Base-by-base conservation (phyloP, 2,888 invertebrate genomes). In the Cantharis lateralis region DNA sequence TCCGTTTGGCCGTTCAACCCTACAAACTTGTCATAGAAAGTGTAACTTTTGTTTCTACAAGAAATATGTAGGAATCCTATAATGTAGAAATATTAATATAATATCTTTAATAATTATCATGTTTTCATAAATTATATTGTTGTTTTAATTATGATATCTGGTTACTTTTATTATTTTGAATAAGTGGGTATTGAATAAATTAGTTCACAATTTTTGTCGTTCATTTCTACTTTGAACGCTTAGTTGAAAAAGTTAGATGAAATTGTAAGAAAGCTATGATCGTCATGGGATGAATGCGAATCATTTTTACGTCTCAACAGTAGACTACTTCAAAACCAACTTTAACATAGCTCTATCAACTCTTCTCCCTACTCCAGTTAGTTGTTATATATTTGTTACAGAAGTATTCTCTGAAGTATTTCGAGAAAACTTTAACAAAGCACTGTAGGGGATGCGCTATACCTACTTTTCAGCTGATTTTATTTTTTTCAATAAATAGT, bases 381-480 rank as follows among this genome's bases (percentile, higher is more conserved):
- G 74, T 74, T 73, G 74, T 74, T 77, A 74, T 77, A 77, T 68
- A 71, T 77, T 77, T 74, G 71, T 71, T 77, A 71, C 69, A 26
- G 64, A 68, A 68, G 63, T 68, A 26, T 68, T 73, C 68, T 73
- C 62, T 20, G 66, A 71, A 71, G 68, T 63, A 69, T 70, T 74
- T 74, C 64, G 26, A 63, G 15, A 15, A 70, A 70, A 74, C 70
- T 74, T 74, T 70, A 74, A 74, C 74, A 74, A 74, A 70, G 69
- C 74, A 48, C 74, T 61, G 15, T 70, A 32, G 26, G 32, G 66
- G 69, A 15, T 63, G 16, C 20, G 48, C 70, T 70, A 74, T 69
- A 70, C 63, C 64, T 69, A 63, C 70, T 74, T 70, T 73, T 70
- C 70, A 70, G 61, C 64, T 66, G 20, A 13, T 66, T 66, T 66